Conservation (phyloP, 2,888 invertebrate genomes). For the Synanthedon formicaeformis region DNA sequence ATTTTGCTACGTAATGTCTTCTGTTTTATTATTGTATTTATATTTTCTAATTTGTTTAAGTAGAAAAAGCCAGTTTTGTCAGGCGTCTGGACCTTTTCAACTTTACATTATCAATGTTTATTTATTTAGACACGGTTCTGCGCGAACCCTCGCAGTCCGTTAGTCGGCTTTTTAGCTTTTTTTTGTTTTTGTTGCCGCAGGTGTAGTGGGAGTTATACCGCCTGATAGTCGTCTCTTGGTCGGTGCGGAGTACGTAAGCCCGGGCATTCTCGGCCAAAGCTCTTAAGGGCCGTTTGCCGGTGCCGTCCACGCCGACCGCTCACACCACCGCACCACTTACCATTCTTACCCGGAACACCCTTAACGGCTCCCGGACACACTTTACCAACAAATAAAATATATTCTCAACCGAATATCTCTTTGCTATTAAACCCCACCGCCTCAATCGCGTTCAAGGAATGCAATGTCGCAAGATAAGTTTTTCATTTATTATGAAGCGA, state of each 20-base stretch:
- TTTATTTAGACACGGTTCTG: slow-evolving; percentile 42
- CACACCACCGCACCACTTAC: slow-evolving; percentile 32
- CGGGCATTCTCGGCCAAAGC: slow-evolving; percentile 64
- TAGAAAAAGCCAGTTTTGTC: neutral
- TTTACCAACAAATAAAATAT: slow-evolving; percentile 58
- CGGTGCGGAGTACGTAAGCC: slow-evolving; percentile 73
- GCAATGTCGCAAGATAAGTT: slow-evolving; percentile 51
- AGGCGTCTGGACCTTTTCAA: neutral
- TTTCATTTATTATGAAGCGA: slow-evolving; percentile 28
- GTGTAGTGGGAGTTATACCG: slow-evolving; percentile 74
- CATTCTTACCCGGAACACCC: slow-evolving; percentile 47
- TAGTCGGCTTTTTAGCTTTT: slow-evolving; percentile 61
- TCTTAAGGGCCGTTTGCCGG: slow-evolving; percentile 35
- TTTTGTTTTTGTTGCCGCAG: slow-evolving; percentile 66
- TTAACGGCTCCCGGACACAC: slow-evolving; percentile 56
- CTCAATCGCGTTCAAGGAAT: slow-evolving; percentile 51
- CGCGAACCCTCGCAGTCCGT: slow-evolving; percentile 39
- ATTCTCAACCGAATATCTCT: slow-evolving; percentile 54
- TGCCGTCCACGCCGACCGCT: slow-evolving; percentile 18
- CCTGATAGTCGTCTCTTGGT: slow-evolving; percentile 74
- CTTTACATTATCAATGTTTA: slow-evolving; percentile 27
- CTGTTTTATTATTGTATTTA: neutral
- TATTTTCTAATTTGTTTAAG: neutral
- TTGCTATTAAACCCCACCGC: slow-evolving; percentile 53
- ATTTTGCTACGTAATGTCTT: slow-evolving; percentile 11